These are phyloP conservation scores for Diglossa cyanea DNA, from an alignment of 2,797 vertebrate species.

Conservation along the genomic window DNA sequence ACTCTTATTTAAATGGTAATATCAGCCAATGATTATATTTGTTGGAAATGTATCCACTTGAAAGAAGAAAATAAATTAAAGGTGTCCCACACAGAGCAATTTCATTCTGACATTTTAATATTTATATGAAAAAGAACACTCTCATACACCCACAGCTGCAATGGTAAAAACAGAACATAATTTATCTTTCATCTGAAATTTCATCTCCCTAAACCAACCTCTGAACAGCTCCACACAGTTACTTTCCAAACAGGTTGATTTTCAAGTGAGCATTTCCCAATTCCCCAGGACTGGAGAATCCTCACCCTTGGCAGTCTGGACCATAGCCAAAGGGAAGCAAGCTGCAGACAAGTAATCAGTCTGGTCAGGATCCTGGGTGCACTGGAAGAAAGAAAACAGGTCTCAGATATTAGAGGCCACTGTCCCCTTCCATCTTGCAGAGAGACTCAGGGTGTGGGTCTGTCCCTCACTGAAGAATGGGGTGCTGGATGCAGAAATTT, in stretches of 20 bases:
- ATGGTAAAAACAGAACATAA: neutral
- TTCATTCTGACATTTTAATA: neutral
- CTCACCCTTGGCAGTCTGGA: neutral
- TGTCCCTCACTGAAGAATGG: neutral
- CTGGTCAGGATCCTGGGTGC: neutral
- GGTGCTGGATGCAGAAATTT: neutral
- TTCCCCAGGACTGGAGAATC: neutral
- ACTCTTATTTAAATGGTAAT: neutral
- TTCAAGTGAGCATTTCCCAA: neutral
- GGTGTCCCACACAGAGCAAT: neutral
- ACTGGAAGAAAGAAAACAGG: neutral
- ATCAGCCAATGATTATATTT: neutral
- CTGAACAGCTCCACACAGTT: neutral
- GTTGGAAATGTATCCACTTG: neutral
- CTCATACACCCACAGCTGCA: neutral
- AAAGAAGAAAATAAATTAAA: neutral
- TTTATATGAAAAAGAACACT: neutral
- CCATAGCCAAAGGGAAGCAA: neutral
- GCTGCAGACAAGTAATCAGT: neutral
- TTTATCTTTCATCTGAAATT: neutral
- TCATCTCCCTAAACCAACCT: neutral
- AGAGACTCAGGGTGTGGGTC: neutral
- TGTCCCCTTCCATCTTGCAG: neutral
- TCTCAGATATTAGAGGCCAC: neutral
- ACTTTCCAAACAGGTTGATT: neutral